Evolutionary conservation across 30 jellyfish, hydroid and myxozoan genomes (phyloP), one percentile per base, ranked within the genome.

Genomic region (Rhopilema esculentum): DNA sequence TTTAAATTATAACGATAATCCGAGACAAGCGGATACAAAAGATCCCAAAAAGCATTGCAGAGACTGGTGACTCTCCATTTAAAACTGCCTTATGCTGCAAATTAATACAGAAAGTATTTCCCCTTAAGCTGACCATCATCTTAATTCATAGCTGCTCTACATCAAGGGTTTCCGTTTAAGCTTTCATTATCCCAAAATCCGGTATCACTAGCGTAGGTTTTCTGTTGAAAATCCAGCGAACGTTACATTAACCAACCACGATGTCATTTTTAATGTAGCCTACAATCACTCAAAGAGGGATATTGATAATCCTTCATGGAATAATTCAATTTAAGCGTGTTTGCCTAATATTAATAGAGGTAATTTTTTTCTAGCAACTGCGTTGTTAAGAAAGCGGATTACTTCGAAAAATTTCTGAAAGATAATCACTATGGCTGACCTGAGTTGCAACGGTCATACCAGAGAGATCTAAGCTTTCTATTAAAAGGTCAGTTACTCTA

Each of bases 301-400:
- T 73, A 19, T 73, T 19, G 16, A 2, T 32, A 73, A 73, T 73
- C 84, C 69, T 66, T 31, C 7, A 18, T 17, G 69, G 84, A 73
- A 73, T 73, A 40, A 32, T 30, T 73, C 68, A 73, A 31, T 48
- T 33, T 30, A 73, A 4, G 25, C 23, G 84, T 73, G 70, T 48
- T 73, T 48, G 70, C 32, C 84, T 66, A 29, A 73, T 73, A 21
- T 31, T 30, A 73, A 26, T 18, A n/a, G 69, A 40, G 17, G 40
- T 24, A 73, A 66, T 32, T 73, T 73, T 12, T 73, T 73, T 66
- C 84, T 73, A 30, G 84, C 51, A 73, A 73, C 84, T 73, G 84
- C 84, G 40, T 66, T 31, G 27, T 73, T 73, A 31, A 33, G 84
- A 73, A 73, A 73, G 84, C 84, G 84, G 84, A 73, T 73, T 33